Percentiles rank a stretch among this genome's conserved stretches.
Evolutionary conservation across 2,113 vertebrate genomes (phyloP).

Genomic region (Uria aalge): DNA sequence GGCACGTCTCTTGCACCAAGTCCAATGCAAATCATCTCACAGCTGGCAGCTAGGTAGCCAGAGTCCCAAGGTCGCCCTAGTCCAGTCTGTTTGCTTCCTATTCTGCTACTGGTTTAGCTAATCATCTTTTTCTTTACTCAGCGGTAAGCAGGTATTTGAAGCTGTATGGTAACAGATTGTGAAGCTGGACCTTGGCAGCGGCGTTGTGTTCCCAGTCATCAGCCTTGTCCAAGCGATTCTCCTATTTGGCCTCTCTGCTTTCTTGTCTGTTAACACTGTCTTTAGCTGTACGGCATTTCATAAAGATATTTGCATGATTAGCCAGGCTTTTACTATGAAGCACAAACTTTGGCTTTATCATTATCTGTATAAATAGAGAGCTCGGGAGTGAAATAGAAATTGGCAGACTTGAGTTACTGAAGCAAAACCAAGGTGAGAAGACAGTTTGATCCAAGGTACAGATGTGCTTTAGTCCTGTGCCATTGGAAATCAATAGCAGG

Average conservation of each 20-base stretch:
- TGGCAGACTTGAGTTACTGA: not conserved
- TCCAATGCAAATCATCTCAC: not conserved
- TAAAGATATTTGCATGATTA: not conserved
- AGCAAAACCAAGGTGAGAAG: slow-evolving; percentile 1
- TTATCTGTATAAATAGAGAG: not conserved
- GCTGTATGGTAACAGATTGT: not conserved
- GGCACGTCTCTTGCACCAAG: accelerated
- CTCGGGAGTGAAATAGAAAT: not conserved
- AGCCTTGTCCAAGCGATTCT: not conserved
- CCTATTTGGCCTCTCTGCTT: not conserved
- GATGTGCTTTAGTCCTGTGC: not conserved
- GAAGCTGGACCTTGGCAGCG: not conserved
- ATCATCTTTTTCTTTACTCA: slow-evolving; percentile 20
- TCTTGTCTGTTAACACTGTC: not conserved
- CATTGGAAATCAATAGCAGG: not conserved
- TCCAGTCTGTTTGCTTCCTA: slow-evolving; percentile 22
- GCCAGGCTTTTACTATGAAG: not conserved
- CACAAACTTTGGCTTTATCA: not conserved
- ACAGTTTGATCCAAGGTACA: not conserved
- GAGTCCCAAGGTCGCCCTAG: slow-evolving; percentile 8
- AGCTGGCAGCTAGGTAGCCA: not conserved
- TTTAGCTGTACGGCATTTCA: not conserved
- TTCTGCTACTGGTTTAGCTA: slow-evolving; percentile 47
- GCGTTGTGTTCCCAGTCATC: not conserved
- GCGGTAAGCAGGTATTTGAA: slow-evolving; percentile 39